Percentiles rank a stretch among this genome's conserved stretches.
phyloP scores from a whole-genome alignment of 2,113 vertebrate species.

The Ginglymostoma cirratum region DNA sequence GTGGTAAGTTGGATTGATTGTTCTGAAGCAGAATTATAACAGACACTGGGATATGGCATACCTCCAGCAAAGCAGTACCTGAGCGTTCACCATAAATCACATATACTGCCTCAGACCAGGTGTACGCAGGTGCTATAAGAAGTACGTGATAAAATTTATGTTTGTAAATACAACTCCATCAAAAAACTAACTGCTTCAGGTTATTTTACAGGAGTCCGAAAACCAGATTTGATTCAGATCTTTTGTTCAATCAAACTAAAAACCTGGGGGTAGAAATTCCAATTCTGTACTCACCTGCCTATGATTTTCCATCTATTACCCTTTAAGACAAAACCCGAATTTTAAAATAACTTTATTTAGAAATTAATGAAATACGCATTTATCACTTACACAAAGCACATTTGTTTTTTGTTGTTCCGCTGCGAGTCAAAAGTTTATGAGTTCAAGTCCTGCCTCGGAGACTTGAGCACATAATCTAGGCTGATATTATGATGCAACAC shows the following conservation, averaged over 20 bases:
- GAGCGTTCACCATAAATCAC: conserved; percentile 59
- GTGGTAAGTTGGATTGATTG: conserved; percentile 51
- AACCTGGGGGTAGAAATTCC: background rate
- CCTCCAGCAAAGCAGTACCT: conserved; percentile 60
- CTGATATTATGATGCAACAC: background rate
- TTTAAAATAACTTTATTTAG: background rate
- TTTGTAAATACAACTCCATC: conserved; percentile 63
- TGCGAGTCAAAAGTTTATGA: background rate
- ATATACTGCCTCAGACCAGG: conserved; percentile 57
- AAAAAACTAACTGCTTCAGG: conserved; percentile 59
- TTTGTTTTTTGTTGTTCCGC: background rate
- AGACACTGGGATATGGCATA: conserved; percentile 60
- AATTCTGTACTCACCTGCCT: background rate
- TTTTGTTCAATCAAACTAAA: background rate
- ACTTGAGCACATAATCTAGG: background rate
- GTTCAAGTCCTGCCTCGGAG: background rate
- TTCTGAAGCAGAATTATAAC: conserved; percentile 59
- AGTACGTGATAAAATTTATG: conserved; percentile 50
- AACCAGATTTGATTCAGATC: conserved; percentile 15
- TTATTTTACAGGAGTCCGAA: conserved; percentile 41
- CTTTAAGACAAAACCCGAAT: background rate
- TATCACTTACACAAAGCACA: background rate
- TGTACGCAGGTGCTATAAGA: conserved; percentile 57
- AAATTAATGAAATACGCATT: background rate
- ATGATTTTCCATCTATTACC: background rate